Base-by-base conservation (phyloP, 1,140 invertebrate genomes). In the Psilanteris sp. region DNA sequence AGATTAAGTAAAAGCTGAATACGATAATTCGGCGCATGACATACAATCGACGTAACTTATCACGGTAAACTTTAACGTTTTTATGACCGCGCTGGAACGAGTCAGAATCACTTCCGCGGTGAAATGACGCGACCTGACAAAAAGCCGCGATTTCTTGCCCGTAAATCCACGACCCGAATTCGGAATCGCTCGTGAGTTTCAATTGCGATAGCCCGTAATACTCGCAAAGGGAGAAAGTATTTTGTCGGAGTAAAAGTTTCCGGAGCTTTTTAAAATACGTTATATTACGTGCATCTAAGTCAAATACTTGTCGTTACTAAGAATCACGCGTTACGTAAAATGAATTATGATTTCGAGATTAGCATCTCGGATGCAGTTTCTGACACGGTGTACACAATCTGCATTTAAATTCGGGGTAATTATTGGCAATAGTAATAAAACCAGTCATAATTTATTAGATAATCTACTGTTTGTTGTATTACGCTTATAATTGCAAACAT, bases 291-390 rank as follows among this genome's bases (percentile, higher is more conserved):
- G 34, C 27, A 43, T 43, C 20, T 66, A 50, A 50, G 52, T 26
- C 37, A 50, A 41, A 57, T 11, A 6, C 5, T 26, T 46, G 13
- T 36, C 15, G 15, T 39, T 24, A n/a, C 3, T 70, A 52, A 50
- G 59, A 59, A 70, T 70, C 43, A 29, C 20, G 8, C 10, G 31
- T 59, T 70, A 52, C 64, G 26, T 50, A 46, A 68, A 68, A 31
- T 22, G 2, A 48, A 27, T 43, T 48, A 59, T 68, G 41, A 22
- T 11, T 29, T 44, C 31, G 27, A 9, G n/a, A n/a, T n/a, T n/a
- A n/a, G n/a, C n/a, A n/a, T n/a, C n/a, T n/a, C n/a, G n/a, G n/a
- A n/a, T n/a, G n/a, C n/a, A n/a, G n/a, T n/a, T n/a, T n/a, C n/a
- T n/a, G n/a, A n/a, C n/a, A n/a, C n/a, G n/a, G n/a, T n/a, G n/a